phyloP scores from a whole-genome alignment of 2,113 vertebrate species.

The Eubucco bourcierii region DNA sequence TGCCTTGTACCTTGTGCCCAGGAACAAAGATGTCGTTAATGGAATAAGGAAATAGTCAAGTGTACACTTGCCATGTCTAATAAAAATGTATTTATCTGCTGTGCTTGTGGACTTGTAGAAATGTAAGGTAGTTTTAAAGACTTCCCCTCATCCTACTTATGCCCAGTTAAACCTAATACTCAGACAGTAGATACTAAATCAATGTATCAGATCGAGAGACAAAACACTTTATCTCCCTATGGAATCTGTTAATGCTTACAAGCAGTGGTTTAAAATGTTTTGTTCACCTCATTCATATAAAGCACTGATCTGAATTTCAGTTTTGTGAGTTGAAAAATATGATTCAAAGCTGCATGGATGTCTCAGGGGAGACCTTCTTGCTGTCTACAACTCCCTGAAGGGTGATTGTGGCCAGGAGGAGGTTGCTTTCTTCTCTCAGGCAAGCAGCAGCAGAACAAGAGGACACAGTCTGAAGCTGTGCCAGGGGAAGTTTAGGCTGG shows the following conservation, averaged over 20 bases:
- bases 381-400: no score
- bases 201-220: not conserved
- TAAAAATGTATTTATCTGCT: not conserved
- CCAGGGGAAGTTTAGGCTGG: no score
- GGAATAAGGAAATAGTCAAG: not conserved
- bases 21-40: not conserved
- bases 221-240: not conserved
- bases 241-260: not conserved
- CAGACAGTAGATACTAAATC: not conserved
- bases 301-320: not conserved
- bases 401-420: no score
- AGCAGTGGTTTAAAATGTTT: not conserved
- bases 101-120: not conserved
- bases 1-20: not conserved
- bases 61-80: not conserved
- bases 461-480: no score
- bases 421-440: no score
- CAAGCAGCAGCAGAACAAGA: no score
- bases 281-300: not conserved
- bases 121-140: not conserved
- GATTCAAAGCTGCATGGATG: not conserved
- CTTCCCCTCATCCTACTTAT: not conserved
- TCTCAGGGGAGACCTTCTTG: no score
- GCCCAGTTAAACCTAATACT: not conserved
- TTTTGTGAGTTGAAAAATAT: not conserved